phyloP scores from a whole-genome alignment of 2,113 vertebrate genomes.

The Pelvicachromis taeniatus region DNA sequence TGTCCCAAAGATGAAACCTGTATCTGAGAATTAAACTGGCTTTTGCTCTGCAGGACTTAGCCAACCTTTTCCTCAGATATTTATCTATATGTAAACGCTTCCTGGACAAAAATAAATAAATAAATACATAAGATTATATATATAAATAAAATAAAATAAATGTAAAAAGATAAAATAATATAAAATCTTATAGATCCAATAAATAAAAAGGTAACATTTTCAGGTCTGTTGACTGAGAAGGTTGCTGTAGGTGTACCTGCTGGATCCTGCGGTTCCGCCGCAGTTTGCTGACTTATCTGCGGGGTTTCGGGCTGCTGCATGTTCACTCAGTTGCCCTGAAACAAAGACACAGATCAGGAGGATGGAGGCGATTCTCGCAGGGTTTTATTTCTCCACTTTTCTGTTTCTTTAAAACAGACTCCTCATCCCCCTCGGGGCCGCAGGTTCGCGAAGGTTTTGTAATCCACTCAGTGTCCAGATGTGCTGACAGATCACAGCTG shows the following conservation, averaged over 20 bases:
- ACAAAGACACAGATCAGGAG: background rate
- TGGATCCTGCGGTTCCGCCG: constrained; percentile 30
- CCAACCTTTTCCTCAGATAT: background rate
- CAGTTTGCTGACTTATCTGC: constrained; percentile 21
- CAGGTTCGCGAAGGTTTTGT: background rate
- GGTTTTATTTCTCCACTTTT: background rate
- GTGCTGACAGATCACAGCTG: background rate
- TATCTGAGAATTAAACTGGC: background rate
- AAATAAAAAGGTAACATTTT: background rate
- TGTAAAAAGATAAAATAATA: background rate
- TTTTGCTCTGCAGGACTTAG: background rate
- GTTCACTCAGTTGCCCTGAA: background rate
- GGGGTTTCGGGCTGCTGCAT: constrained; percentile 65
- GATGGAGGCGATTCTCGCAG: background rate
- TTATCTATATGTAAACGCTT: background rate
- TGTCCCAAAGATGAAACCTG: background rate
- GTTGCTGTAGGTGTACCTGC: constrained; percentile 44
- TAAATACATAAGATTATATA: too few species aligned
- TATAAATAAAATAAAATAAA: too few species aligned
- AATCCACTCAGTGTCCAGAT: background rate
- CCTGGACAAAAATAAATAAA: background rate
- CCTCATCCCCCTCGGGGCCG: background rate
- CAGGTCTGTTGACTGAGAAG: background rate
- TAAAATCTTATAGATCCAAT: background rate
- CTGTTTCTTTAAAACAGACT: background rate